Evolutionary conservation across 1,140 invertebrate genomes (phyloP), one percentile per base, ranked within the genome.

Genomic region (Hylaeus anthracinus): DNA sequence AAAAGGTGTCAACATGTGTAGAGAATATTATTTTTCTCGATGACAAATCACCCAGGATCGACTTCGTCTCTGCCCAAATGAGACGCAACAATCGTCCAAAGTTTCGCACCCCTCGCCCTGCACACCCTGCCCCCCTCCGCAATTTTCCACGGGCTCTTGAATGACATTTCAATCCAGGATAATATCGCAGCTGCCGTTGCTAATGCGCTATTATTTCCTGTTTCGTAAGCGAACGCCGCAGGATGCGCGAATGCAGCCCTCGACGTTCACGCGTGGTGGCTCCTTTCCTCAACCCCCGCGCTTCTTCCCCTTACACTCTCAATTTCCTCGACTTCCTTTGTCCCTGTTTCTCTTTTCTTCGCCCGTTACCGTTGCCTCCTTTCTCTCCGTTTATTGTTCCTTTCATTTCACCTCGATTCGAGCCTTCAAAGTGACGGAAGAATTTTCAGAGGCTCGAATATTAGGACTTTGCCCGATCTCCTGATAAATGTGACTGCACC

Each of bases 191-290:
- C 86, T 87, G 86, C 74, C 81, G 78, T 39, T 72, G 67, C 81
- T 86, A 87, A 85, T 86, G 75, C 80, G 78, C 78, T 70, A 83
- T 87, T 83, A 81, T 87, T 83, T 83, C 75, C 81, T 78, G 78
- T 84, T 83, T 76, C 78, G 72, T 70, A 65, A 83, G 72, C 81
- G 81, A 43, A 64, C 77, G n/a, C 15, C 8, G 12, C 8, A 63
- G 45, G n/a, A 70, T 43, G 53, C 41, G 51, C 39, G 39, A 56
- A 48, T 74, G 71, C 72, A 75, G 26, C 56, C 64, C 26, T 65
- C 66, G 58, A 39, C 12, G 10, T 12, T 39, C 64, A 45, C 45
- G 43, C 72, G 48, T 10, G 37, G 14, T 12, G n/a, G 26, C 14
- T 39, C 5, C 39, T 43, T 55, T 26, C 26, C 41, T 61, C 45